Evolutionary conservation across 2,797 vertebrate species (phyloP).

Genomic region (Sebastes miniatus): DNA sequence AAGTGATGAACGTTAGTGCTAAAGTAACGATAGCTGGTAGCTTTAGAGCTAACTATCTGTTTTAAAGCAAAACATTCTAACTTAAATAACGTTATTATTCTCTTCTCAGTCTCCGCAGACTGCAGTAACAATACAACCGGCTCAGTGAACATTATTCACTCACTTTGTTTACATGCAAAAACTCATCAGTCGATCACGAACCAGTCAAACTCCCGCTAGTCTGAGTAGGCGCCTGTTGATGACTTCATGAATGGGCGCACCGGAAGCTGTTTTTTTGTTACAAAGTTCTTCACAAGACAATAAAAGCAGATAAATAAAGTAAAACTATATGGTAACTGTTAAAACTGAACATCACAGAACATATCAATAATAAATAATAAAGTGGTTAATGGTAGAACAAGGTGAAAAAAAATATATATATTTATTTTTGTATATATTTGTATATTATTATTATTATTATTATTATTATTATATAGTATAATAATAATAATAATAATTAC

Average conservation of each 20-base stretch:
- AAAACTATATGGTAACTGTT: no score
- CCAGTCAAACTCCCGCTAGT: background rate
- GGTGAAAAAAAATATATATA: no score
- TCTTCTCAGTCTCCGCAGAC: background rate
- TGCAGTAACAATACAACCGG: rapidly evolving
- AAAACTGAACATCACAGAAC: no score
- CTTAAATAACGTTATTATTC: rapidly evolving
- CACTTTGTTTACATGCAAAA: background rate
- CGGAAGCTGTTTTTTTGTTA: no score
- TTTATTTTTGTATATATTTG: no score
- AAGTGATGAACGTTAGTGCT: background rate
- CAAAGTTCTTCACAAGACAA: no score
- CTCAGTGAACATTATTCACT: rapidly evolving
- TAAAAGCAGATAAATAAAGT: no score
- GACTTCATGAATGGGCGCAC: background rate
- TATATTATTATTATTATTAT: background rate
- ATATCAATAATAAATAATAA: no score
- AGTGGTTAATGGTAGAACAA: no score
- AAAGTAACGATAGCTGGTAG: background rate
- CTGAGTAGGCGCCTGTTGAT: background rate
- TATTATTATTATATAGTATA: no score
- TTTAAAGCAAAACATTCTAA: background rate
- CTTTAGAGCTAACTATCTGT: background rate
- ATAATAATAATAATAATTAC: no score
- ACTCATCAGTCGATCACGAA: rapidly evolving